These are phyloP conservation scores for Amphipoea lucens DNA, from an alignment of 2,888 invertebrate species.

Conservation along the genomic window DNA sequence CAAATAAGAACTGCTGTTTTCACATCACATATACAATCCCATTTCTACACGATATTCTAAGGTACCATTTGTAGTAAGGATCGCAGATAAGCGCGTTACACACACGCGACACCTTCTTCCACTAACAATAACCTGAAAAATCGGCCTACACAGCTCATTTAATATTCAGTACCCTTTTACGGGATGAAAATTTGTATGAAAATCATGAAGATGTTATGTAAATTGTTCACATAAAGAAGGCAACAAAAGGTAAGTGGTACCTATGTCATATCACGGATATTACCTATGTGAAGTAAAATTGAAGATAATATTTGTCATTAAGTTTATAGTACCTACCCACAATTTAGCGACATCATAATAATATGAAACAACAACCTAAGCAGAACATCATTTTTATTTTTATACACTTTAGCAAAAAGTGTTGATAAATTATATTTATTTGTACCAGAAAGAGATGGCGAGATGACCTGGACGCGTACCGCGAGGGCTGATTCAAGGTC, in stretches of 20 bases:
- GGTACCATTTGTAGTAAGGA: neutral
- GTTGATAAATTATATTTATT: neutral
- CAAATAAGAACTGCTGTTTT: neutral
- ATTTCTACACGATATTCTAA: neutral
- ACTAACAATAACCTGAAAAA: slow-evolving; percentile 18
- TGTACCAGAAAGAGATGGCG: too few relatives aligned
- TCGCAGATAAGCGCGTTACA: neutral
- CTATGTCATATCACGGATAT: neutral
- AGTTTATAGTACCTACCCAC: neutral
- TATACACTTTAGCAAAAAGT: neutral
- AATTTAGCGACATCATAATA: neutral
- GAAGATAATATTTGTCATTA: neutral
- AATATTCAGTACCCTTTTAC: slow-evolving; percentile 41
- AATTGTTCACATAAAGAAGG: slow-evolving; percentile 6
- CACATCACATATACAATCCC: neutral
- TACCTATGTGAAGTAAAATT: slow-evolving; percentile 1
- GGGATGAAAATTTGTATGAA: slow-evolving; percentile 36
- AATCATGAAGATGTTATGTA: slow-evolving; percentile 16
- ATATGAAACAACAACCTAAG: neutral
- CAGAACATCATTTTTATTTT: neutral
- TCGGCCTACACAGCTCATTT: slow-evolving; percentile 13
- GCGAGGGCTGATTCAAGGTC: too few relatives aligned
- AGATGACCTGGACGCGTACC: too few relatives aligned
- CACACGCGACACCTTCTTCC: slow-evolving; percentile 10
- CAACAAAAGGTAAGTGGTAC: slow-evolving; percentile 3